Base-by-base conservation (phyloP, 2,113 vertebrate genomes). In the Perca schrenkii region DNA sequence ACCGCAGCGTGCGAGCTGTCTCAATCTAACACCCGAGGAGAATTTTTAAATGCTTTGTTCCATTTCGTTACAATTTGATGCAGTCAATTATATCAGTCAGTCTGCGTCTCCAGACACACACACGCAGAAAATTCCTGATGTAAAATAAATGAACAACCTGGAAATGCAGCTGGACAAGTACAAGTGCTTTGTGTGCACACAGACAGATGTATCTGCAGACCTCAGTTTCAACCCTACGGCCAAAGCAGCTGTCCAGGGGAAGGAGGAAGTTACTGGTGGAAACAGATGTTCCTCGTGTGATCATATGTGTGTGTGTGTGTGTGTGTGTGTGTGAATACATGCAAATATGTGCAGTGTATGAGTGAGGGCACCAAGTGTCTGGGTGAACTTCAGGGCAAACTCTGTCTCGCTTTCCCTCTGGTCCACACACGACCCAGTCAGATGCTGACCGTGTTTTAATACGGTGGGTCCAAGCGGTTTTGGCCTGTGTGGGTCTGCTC, bases 231-330 rank as follows among this genome's bases (percentile, higher is more conserved):
- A 83, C 84, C 64, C 73, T 60, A 19, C 4, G 19, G 50, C 49
- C 64, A 36, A 40, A 83, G 67, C 77, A 86, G 78, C 84, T 77
- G 86, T 52, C 76, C 14, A 36, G 43, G 43, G 40, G 21, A 79
- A 69, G 62, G 65, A 61, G 56, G 12, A 49, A 12, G 47, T 36
- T 67, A 2, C 31, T 67, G 56, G 21, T 68, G 46, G 60, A 71
- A 79, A 76, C 91, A 92, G 86, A 87, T 91, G 90, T 77, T 85
- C 47, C 49, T 49, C 31, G 61, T 52, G 80, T 71, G 66, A 67
- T 7, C 0, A 0, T 25, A 14, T 53, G 58, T 56, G 80, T 75
- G 63, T 34, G 25, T 2, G 15, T 52, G 47, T 52, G 80, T 74
- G 60, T 49, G 40, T 72, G 52, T 82, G 54, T 47, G 46, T 76